Evolutionary conservation across 1,140 invertebrate genomes (phyloP).

Genomic region (Campoletis sonorensis): DNA sequence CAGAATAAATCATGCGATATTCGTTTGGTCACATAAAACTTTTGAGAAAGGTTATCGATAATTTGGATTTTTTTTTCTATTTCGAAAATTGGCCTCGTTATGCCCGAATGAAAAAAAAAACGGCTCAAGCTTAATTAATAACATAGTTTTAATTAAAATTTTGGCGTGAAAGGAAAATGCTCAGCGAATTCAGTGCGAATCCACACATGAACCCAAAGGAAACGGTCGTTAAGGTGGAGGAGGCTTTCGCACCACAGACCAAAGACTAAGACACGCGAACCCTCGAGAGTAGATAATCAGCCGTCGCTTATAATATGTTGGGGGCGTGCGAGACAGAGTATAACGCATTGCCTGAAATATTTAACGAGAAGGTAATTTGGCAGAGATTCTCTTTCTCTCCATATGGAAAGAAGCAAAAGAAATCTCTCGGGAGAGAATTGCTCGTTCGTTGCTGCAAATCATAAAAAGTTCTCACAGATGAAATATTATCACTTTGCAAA

Average conservation of each 20-base stretch:
- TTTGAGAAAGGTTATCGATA: too few species aligned
- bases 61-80: too few species aligned
- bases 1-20: too few species aligned
- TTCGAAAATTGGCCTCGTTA: too few species aligned
- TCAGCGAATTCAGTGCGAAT: neutral
- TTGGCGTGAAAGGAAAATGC: neutral
- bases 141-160: too few species aligned
- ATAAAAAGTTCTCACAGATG: slow-evolving; percentile 21
- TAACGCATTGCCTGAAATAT: slow-evolving; percentile 70
- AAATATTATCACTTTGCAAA: slow-evolving; percentile 22
- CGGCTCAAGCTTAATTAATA: too few species aligned
- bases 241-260: slow-evolving; percentile 30
- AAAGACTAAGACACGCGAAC: slow-evolving; percentile 54
- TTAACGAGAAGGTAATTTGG: slow-evolving; percentile 72
- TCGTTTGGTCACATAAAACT: too few species aligned
- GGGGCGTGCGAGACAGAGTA: slow-evolving; percentile 61
- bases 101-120: neutral
- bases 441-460: slow-evolving; percentile 38
- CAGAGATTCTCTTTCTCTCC: slow-evolving; percentile 24
- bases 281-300: slow-evolving; percentile 66
- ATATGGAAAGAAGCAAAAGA: neutral
- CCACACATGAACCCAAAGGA: neutral
- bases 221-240: slow-evolving; percentile 53
- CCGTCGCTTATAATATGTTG: slow-evolving; percentile 62
- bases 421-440: neutral